A percentile compares a stretch with the other conserved stretches of the same genome.
Evolutionary conservation across 1,140 invertebrate genomes (phyloP).

Genomic region (Holotrichia oblita): DNA sequence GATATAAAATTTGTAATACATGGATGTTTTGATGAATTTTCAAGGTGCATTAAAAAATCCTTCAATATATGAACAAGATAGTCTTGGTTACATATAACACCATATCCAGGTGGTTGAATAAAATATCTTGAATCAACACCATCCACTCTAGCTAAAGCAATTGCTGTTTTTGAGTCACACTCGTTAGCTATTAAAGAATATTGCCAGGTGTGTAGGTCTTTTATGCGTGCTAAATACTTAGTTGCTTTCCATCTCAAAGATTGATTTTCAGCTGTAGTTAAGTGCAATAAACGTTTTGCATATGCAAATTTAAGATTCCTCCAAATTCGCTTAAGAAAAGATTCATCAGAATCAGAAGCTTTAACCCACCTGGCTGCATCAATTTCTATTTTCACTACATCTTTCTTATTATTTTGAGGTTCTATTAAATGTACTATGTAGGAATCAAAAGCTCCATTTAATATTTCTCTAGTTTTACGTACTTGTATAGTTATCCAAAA

Average conservation of each 20-base stretch:
- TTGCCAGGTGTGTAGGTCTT: conserved; percentile 66
- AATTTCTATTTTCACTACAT: conserved; percentile 6
- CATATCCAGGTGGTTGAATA: conserved; percentile 69
- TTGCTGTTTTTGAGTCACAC: conserved; percentile 71
- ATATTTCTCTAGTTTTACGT: conserved; percentile 52
- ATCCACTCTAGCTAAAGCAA: conserved; percentile 68
- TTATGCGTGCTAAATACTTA: conserved; percentile 58
- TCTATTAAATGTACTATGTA: conserved; percentile 53
- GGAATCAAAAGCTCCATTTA: conserved; percentile 56
- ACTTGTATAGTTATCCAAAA: conserved; percentile 57
- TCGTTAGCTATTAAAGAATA: conserved; percentile 72
- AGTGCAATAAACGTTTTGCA: conserved; percentile 61
- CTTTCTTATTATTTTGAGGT: conserved; percentile 24
- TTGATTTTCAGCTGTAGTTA: conserved; percentile 59
- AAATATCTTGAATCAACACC: conserved; percentile 70
- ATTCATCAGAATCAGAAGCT: conserved; percentile 31
- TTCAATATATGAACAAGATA: conserved; percentile 66
- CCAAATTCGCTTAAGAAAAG: conserved; percentile 48
- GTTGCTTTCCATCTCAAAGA: conserved; percentile 62
- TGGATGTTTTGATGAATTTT: conserved; percentile 66
- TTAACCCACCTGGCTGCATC: conserved; percentile 43
- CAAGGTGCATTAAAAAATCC: conserved; percentile 66
- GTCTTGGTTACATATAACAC: conserved; percentile 62
- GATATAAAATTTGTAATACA: conserved; percentile 73
- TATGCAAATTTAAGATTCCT: conserved; percentile 64